Evolutionary conservation across 2,888 invertebrate species (phyloP).

Genomic region (Agonopterix heracliana): DNA sequence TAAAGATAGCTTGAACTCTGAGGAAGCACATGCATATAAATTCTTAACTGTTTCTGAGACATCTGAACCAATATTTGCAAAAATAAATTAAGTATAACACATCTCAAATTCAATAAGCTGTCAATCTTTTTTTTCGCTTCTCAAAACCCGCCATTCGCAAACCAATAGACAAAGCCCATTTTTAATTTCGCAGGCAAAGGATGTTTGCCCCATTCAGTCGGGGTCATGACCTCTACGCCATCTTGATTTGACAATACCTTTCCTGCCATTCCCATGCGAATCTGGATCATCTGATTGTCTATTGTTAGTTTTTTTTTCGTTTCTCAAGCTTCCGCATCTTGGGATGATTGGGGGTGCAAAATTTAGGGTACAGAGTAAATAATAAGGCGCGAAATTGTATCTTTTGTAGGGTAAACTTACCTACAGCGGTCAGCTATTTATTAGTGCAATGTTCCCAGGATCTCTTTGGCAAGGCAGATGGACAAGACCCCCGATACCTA

Average conservation of each 20-base stretch:
- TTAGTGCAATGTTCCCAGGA: neutral
- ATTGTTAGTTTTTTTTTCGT: conserved; percentile 50
- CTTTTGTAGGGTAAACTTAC: neutral
- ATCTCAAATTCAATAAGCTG: neutral
- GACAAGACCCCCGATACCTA: no score
- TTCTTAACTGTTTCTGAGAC: no score
- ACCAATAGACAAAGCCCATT: neutral
- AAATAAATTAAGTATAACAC: no score
- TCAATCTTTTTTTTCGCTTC: no score
- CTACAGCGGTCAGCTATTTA: neutral
- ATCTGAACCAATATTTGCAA: no score
- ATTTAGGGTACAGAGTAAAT: conserved; percentile 16
- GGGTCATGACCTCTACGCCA: conserved; percentile 43
- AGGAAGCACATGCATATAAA: no score
- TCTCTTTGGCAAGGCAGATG: no score
- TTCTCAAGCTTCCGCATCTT: conserved; percentile 39
- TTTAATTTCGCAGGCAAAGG: conserved; percentile 12
- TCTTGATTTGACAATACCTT: conserved; percentile 16
- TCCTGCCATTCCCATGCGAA: conserved; percentile 52
- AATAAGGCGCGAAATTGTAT: conserved; percentile 7
- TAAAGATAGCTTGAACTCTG: no score
- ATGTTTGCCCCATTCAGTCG: conserved; percentile 21
- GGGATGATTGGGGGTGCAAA: conserved; percentile 24
- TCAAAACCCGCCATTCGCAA: no score
- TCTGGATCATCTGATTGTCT: conserved; percentile 58